Conservation (phyloP, 2,113 vertebrate genomes). For the Serinus canaria region DNA sequence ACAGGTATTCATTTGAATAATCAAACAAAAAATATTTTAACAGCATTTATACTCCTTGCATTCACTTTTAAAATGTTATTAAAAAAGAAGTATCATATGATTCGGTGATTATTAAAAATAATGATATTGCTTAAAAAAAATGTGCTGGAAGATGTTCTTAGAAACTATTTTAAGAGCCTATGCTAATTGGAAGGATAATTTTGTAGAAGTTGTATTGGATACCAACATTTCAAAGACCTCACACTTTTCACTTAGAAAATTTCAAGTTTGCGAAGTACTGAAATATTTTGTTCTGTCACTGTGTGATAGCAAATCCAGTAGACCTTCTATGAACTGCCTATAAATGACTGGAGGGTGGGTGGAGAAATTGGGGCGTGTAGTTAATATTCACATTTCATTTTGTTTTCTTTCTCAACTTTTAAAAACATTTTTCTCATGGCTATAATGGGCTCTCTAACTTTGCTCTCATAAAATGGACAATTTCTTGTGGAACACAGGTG, state of each 20-base stretch:
- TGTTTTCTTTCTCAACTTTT: neutral
- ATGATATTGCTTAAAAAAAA: neutral
- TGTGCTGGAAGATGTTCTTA: neutral
- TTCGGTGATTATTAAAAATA: neutral
- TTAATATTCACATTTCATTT: neutral
- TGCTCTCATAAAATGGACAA: neutral
- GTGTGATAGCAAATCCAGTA: neutral
- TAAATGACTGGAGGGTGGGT: neutral
- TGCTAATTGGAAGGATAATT: neutral
- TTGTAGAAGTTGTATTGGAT: neutral
- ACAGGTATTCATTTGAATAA: neutral
- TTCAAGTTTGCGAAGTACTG: neutral
- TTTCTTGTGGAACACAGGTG: neutral
- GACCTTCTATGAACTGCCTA: neutral
- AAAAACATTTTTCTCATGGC: neutral
- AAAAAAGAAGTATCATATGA: neutral
- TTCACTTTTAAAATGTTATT: neutral
- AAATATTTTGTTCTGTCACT: neutral
- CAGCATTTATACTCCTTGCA: fast-evolving
- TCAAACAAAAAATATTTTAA: neutral
- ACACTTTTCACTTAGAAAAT: neutral
- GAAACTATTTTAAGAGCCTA: neutral
- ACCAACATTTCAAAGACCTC: neutral
- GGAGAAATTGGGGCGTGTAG: neutral
- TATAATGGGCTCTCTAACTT: neutral